phyloP scores from a whole-genome alignment of 2,113 vertebrate species.

The Noctilio leporinus region DNA sequence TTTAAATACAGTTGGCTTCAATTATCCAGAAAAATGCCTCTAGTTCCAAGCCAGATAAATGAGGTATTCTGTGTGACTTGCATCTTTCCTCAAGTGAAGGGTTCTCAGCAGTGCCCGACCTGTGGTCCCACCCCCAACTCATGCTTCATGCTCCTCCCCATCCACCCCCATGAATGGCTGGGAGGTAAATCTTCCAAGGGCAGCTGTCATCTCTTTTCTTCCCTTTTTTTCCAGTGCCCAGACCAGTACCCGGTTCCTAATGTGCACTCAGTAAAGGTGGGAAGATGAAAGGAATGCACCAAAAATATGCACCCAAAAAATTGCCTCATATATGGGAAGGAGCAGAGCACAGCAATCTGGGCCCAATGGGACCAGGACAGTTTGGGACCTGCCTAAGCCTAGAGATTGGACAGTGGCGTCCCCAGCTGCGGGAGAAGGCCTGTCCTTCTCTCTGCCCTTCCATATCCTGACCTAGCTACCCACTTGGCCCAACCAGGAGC shows the following conservation, averaged over 20 bases:
- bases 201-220: background rate
- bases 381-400: background rate
- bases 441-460: background rate
- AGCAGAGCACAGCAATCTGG: background rate
- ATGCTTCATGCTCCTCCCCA: too few species aligned
- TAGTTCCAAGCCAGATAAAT: background rate
- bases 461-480: background rate
- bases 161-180: background rate
- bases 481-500: background rate
- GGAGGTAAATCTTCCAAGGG: background rate
- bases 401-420: too few species aligned
- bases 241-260: background rate
- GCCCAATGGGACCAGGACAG: background rate
- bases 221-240: background rate
- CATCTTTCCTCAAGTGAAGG: background rate
- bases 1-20: background rate
- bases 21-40: background rate
- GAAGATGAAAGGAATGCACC: background rate
- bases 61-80: background rate
- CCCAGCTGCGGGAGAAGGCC: background rate
- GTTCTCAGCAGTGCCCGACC: background rate
- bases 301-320: background rate
- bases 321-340: accelerated
- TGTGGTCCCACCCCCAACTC: background rate
- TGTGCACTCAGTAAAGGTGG: background rate